Conservation (phyloP, 2,797 vertebrate genomes). For the Limnodromus scolopaceus region DNA sequence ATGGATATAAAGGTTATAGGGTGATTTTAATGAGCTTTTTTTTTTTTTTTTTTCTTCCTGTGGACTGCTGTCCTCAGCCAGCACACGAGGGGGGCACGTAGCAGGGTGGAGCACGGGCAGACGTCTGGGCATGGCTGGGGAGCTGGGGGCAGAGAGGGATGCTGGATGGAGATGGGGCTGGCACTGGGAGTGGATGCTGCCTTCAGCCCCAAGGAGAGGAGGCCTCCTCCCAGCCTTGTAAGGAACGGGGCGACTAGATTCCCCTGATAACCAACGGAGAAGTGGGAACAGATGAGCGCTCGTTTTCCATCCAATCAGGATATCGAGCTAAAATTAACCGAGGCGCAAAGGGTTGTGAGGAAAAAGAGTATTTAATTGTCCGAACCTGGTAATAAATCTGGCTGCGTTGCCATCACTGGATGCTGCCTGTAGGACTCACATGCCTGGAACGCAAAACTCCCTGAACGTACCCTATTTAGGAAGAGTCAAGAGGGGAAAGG, state of each 20-base stretch:
- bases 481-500: constrained; percentile 34
- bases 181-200: not conserved
- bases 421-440: not conserved
- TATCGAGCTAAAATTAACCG: not conserved
- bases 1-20: not conserved
- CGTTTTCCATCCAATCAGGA: not conserved
- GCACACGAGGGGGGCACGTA: fast-evolving
- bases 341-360: not conserved
- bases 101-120: not conserved
- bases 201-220: not conserved
- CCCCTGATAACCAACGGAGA: fast-evolving
- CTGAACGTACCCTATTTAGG: constrained; percentile 33
- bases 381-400: not conserved
- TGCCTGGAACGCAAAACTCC: constrained; percentile 1
- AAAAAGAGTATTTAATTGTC: not conserved
- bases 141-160: not conserved
- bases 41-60: not conserved
- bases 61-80: not conserved
- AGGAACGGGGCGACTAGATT: not conserved
- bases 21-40: not conserved
- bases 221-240: not conserved
- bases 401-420: not conserved
- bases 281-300: not conserved
- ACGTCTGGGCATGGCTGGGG: not conserved
- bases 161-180: not conserved